phyloP scores from a whole-genome alignment of 2,113 vertebrate species.

The Ranitomeya variabilis region DNA sequence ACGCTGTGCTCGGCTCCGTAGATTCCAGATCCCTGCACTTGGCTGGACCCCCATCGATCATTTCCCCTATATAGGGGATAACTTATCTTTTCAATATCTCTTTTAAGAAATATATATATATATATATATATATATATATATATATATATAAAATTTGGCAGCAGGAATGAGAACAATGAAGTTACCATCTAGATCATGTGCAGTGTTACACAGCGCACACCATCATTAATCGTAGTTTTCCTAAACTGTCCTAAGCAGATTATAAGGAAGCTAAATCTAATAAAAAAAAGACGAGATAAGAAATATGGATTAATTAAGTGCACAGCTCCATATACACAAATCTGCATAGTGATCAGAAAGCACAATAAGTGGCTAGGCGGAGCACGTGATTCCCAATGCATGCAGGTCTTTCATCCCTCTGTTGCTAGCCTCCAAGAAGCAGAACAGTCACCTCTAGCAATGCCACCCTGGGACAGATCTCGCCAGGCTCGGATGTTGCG shows the following conservation, averaged over 20 bases:
- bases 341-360: neutral
- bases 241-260: neutral
- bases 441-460: slow-evolving; percentile 23
- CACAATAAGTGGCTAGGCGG: neutral
- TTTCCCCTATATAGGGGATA: no score
- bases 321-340: neutral
- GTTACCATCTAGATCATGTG: neutral
- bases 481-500: neutral
- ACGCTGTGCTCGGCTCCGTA: no score
- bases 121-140: no score
- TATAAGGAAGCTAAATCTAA: neutral
- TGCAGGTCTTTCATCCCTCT: slow-evolving; percentile 19
- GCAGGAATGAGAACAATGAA: neutral
- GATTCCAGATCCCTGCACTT: no score
- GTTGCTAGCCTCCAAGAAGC: slow-evolving; percentile 21
- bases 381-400: neutral
- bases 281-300: neutral
- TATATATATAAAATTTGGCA: neutral
- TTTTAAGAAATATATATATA: no score
- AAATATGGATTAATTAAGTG: neutral
- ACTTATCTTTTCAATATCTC: no score
- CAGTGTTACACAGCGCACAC: neutral
- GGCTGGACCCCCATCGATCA: no score
- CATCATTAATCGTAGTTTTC: neutral
- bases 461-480: neutral